Percentiles rank a stretch among this genome's conserved stretches.
Conservation (phyloP, 2,888 invertebrate species). For the Scaptomyza polygonia region DNA sequence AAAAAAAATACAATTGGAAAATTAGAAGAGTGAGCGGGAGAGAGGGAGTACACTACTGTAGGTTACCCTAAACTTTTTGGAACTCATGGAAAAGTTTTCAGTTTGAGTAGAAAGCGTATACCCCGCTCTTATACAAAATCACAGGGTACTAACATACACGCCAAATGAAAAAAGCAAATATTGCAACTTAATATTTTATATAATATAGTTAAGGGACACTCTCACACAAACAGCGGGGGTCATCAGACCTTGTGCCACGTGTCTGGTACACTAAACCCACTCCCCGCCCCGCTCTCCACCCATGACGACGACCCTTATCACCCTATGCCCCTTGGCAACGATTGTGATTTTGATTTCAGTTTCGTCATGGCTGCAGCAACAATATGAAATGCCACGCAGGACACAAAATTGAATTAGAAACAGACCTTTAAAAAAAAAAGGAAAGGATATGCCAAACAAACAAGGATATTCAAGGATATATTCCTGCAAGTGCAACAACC, state of each 20-base stretch:
- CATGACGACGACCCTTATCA: background rate
- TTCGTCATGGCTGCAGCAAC: slow-evolving; percentile 20
- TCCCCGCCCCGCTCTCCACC: background rate
- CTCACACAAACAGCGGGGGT: slow-evolving; percentile 48
- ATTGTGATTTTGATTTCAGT: slow-evolving; percentile 42
- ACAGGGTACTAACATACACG: background rate
- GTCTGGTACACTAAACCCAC: slow-evolving; percentile 11
- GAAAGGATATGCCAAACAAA: slow-evolving; percentile 8
- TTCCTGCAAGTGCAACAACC: slow-evolving; percentile 66
- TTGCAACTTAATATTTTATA: slow-evolving; percentile 25
- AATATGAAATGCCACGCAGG: slow-evolving; percentile 52
- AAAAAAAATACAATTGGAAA: slow-evolving; percentile 5
- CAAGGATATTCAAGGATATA: too few species aligned
- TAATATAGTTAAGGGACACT: slow-evolving; percentile 52
- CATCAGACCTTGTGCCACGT: slow-evolving; percentile 58
- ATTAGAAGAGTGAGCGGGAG: background rate
- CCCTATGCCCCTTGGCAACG: slow-evolving; percentile 7
- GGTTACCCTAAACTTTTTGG: background rate
- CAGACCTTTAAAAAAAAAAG: background rate
- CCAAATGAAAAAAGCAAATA: slow-evolving; percentile 16
- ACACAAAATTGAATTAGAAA: background rate
- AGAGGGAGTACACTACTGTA: background rate
- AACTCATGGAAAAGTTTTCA: too few species aligned
- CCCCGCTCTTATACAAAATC: background rate
- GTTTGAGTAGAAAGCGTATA: too few species aligned